Conservation (phyloP, 2,797 vertebrate genomes). For the Poeciliopsis paucimaculata region DNA sequence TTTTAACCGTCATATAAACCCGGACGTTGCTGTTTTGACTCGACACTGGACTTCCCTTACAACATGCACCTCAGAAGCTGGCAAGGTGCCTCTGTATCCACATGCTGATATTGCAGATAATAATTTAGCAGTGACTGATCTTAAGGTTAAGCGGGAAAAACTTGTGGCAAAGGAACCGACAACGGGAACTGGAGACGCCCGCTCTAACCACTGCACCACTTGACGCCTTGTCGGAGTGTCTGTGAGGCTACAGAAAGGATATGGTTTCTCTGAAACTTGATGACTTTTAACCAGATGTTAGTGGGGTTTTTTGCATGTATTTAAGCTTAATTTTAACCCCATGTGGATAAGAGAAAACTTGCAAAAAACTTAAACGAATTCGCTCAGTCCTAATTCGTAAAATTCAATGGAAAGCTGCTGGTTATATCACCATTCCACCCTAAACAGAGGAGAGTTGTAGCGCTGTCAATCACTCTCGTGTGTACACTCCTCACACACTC, state of each 20-base stretch:
- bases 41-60: background rate
- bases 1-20: background rate
- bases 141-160: too few relatives aligned
- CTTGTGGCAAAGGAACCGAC: too few relatives aligned
- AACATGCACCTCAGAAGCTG: background rate
- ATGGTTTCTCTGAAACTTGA: background rate
- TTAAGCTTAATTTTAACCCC: background rate
- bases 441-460: too few relatives aligned
- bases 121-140: background rate
- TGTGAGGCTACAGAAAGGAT: background rate
- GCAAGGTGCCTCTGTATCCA: too few relatives aligned
- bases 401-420: background rate
- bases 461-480: too few relatives aligned
- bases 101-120: background rate
- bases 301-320: background rate
- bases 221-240: background rate
- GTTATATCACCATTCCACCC: background rate
- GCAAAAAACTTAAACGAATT: background rate
- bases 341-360: background rate
- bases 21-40: background rate
- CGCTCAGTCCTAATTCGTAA: background rate
- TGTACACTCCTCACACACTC: too few relatives aligned
- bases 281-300: background rate
- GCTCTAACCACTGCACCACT: too few relatives aligned
- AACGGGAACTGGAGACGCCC: too few relatives aligned